Evolutionary conservation across 2,888 invertebrate species (phyloP), one percentile per base, ranked within the genome.

Genomic region (Drosophila meridionalis): DNA sequence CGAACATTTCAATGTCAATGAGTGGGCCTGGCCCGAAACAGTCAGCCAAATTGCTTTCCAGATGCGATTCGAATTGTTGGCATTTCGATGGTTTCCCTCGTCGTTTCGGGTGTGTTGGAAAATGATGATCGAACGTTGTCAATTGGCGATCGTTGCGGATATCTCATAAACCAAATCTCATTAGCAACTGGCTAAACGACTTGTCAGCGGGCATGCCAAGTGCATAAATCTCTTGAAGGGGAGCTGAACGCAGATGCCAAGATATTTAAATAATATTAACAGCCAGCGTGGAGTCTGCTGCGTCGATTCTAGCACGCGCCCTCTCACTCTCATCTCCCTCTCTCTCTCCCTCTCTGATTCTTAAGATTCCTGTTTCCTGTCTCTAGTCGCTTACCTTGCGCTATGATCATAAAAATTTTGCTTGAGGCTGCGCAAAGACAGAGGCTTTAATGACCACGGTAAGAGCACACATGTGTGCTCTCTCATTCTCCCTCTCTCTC

Each of bases 301-400:
- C 20, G 34, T 20, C 32, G 50, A 12, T 20, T 40, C 61, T 40
- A 55, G 2, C 56, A n/a, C 30, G 36, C 52, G 26, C 20, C 3
- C 20, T 7, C 34, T 9, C 36, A 2, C n/a, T 26, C 42, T 30
- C 40, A 40, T 40, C 30, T 8, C 3, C 11, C 36, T 20, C 26
- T 3, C n/a, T 26, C 20, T 8, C n/a, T 14, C 20, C 2, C 48
- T 50, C 47, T 14, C 59, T 4, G 42, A 47, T 42, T 20, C 59
- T 36, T 11, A 26, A 50, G 56, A 73, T 67, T 69, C 65, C 66
- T 73, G 70, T 65, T 63, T 68, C 68, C 68, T 69, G 59, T 45
- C 71, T 68, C 82, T 40, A 86, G 90, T 80, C 72, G 87, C 88
- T 87, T 83, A 76, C 87, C 87, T 89, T 89, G 86, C 48, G 43